These are phyloP conservation scores for Oscheius sp. DNA, from an alignment of 2,888 invertebrate genomes.

Conservation along the genomic window DNA sequence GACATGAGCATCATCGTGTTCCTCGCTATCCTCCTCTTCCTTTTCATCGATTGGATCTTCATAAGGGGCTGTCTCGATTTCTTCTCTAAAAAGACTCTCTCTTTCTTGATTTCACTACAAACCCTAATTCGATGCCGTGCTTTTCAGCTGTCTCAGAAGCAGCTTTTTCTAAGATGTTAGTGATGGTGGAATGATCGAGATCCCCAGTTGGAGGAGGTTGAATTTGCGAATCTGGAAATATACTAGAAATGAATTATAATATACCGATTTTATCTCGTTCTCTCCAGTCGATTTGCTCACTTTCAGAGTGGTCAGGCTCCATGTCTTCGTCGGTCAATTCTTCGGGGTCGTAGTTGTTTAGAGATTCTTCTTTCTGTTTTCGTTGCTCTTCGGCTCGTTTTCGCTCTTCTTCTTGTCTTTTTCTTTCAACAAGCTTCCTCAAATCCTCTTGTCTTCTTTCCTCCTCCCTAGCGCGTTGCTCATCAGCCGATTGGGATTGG, in stretches of 20 bases:
- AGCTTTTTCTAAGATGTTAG: not conserved
- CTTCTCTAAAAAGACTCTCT: not conserved
- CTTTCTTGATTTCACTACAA: not conserved
- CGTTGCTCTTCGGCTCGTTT: not conserved
- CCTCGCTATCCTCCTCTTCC: constrained; percentile 2
- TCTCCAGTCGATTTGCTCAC: not conserved
- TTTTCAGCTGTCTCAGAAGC: constrained; percentile 5
- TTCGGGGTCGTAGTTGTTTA: constrained; percentile 6
- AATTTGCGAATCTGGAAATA: not conserved
- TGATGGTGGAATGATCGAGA: not conserved
- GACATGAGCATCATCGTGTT: not conserved
- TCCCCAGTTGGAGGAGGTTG: not conserved
- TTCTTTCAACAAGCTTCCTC: not conserved
- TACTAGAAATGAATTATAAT: too few species aligned
- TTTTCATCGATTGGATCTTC: not conserved
- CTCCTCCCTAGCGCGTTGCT: constrained; percentile 14
- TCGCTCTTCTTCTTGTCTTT: constrained; percentile 18
- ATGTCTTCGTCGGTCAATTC: constrained; percentile 30
- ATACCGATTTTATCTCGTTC: not conserved
- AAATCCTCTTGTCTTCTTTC: constrained; percentile 17
- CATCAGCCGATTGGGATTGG: not conserved
- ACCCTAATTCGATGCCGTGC: constrained; percentile 12
- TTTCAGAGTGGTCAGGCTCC: constrained; percentile 25
- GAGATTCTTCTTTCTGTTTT: not conserved
- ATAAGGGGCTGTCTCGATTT: constrained; percentile 10